These are phyloP conservation scores for Spilogale gracilis DNA, from an alignment of 2,113 vertebrate species.

Conservation along the genomic window DNA sequence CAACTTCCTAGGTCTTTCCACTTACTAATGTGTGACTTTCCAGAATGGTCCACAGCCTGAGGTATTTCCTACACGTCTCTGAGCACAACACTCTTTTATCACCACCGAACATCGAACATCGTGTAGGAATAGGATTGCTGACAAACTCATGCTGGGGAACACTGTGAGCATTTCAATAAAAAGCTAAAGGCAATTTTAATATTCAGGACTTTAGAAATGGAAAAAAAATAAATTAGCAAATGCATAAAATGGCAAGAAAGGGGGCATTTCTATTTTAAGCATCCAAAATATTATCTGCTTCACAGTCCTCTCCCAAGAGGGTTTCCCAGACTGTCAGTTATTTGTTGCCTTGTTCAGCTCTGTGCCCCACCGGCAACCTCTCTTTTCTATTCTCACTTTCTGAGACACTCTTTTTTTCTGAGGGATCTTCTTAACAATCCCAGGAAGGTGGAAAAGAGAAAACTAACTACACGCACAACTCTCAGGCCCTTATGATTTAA, in stretches of 20 bases:
- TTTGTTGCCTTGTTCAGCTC: neutral
- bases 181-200: constrained; percentile 44
- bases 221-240: constrained; percentile 32
- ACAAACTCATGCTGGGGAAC: neutral
- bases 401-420: neutral
- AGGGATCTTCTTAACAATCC: constrained; percentile 23
- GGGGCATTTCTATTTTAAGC: neutral
- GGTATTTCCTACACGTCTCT: neutral
- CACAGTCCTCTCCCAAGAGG: neutral
- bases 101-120: neutral
- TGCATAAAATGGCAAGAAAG: neutral
- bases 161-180: neutral
- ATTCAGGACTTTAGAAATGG: neutral
- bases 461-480: neutral
- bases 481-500: neutral
- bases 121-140: neutral
- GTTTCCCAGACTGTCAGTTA: neutral
- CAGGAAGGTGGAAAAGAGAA: constrained; percentile 34
- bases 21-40: neutral
- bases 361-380: neutral
- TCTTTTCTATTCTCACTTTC: neutral
- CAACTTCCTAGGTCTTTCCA: neutral
- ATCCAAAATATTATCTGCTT: neutral
- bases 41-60: neutral
- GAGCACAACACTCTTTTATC: neutral